Conservation (phyloP, 2,797 vertebrate species). For the Karalla daura region DNA sequence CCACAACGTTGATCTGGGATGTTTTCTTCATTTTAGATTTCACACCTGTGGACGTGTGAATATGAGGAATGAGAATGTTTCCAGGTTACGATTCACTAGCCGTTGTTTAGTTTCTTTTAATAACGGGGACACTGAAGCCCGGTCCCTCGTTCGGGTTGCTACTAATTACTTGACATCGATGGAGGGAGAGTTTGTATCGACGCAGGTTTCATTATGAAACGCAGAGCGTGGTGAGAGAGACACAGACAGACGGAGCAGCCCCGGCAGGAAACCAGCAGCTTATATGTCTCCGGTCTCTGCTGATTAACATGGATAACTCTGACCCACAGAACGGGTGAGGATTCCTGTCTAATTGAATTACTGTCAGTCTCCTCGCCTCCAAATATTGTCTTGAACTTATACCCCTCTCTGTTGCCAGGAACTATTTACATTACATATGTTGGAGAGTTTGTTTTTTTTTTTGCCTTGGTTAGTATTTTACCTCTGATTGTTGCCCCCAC, state of each 20-base stretch:
- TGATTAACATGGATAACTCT: constrained; percentile 89
- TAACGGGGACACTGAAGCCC: too few relatives aligned
- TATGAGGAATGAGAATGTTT: too few relatives aligned
- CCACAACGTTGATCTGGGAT: too few relatives aligned
- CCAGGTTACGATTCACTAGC: too few relatives aligned
- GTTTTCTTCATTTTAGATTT: too few relatives aligned
- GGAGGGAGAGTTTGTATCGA: constrained; percentile 28
- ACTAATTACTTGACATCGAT: too few relatives aligned
- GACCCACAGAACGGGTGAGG: constrained; percentile 84
- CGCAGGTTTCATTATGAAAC: constrained; percentile 39
- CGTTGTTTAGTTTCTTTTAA: too few relatives aligned
- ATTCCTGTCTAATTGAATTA: constrained; percentile 93
- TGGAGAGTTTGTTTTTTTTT: constrained; percentile 8
- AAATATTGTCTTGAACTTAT: constrained; percentile 92
- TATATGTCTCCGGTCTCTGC: constrained; percentile 81
- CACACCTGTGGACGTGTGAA: too few relatives aligned
- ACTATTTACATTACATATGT: constrained; percentile 64
- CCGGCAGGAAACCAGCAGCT: constrained; percentile 82
- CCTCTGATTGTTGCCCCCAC: constrained; percentile 17
- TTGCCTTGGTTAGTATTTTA: constrained; percentile 29
- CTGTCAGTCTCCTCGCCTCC: constrained; percentile 83
- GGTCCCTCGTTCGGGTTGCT: not conserved
- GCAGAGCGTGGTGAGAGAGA: constrained; percentile 29
- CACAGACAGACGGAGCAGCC: constrained; percentile 69
- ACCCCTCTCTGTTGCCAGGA: constrained; percentile 69